These are phyloP conservation scores for Centruroides sculpturatus DNA, from an alignment of 1,140 invertebrate genomes.

Conservation along the genomic window DNA sequence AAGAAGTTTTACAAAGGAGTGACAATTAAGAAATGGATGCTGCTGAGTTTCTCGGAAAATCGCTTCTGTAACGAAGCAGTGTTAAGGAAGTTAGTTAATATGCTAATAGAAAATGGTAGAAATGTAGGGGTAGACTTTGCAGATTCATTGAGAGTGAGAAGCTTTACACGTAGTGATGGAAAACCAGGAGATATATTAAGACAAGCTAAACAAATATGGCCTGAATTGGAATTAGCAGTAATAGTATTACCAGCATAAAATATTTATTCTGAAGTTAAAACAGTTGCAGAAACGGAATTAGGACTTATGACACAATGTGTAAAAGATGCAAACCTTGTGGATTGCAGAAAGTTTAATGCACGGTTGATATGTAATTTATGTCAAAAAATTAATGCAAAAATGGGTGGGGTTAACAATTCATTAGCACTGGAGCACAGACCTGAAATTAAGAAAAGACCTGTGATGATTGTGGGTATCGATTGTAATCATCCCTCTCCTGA, in stretches of 20 bases:
- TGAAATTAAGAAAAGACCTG: slow-evolving; percentile 27
- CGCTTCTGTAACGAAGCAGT: background rate
- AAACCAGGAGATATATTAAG: background rate
- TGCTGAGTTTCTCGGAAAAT: slow-evolving; percentile 14
- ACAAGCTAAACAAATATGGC: background rate
- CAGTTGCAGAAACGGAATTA: no score
- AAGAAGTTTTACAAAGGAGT: slow-evolving; percentile 41
- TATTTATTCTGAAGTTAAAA: no score
- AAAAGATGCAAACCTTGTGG: slow-evolving; percentile 39
- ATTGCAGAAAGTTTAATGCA: slow-evolving; percentile 21
- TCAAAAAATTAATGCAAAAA: slow-evolving; percentile 69
- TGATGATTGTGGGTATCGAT: slow-evolving; percentile 68
- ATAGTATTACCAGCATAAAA: no score
- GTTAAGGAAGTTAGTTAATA: background rate
- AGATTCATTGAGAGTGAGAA: background rate
- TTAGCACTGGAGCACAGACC: slow-evolving; percentile 15
- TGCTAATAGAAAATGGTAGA: background rate
- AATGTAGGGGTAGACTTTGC: background rate
- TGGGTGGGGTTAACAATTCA: slow-evolving; percentile 56
- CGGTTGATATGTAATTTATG: slow-evolving; percentile 54
- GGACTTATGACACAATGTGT: slow-evolving; percentile 80
- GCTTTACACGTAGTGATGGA: background rate
- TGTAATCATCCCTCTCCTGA: slow-evolving; percentile 64
- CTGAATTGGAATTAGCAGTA: no score
- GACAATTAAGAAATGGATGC: slow-evolving; percentile 19